phyloP scores from a whole-genome alignment of 2,888 invertebrate genomes.

The Lepidocyrtoides sp. region DNA sequence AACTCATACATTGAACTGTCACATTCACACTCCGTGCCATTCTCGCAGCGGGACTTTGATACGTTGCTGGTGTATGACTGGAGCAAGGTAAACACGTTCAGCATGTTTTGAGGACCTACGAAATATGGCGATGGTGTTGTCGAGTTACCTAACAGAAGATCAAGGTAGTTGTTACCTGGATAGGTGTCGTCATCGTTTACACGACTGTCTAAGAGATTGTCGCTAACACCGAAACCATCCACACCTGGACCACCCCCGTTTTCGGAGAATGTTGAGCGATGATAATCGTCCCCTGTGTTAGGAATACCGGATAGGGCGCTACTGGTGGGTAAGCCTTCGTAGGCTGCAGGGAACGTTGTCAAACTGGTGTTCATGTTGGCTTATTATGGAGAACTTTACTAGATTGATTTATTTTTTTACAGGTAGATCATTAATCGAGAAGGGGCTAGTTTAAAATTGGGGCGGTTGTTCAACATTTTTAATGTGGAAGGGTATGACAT shows the following conservation, averaged over 20 bases:
- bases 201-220: constrained; percentile 51
- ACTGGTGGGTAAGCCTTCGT: constrained; percentile 52
- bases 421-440: not conserved
- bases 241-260: not conserved
- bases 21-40: constrained; percentile 49
- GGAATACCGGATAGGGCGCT: constrained; percentile 37
- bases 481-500: no score
- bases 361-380: constrained; percentile 42
- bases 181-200: constrained; percentile 52
- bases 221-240: not conserved
- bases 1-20: constrained; percentile 60
- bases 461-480: no score
- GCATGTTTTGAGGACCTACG: constrained; percentile 16
- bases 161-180: constrained; percentile 37
- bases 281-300: constrained; percentile 49
- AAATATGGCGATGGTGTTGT: constrained; percentile 45
- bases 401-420: not conserved
- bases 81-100: constrained; percentile 10
- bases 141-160: constrained; percentile 37
- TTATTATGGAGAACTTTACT: no score
- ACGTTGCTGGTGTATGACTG: constrained; percentile 35
- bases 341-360: constrained; percentile 62
- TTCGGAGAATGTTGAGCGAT: constrained; percentile 48
- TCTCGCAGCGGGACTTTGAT: constrained; percentile 56
- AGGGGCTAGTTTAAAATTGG: not conserved